Conservation (phyloP, 1,140 invertebrate species). For the Pantala flavescens region DNA sequence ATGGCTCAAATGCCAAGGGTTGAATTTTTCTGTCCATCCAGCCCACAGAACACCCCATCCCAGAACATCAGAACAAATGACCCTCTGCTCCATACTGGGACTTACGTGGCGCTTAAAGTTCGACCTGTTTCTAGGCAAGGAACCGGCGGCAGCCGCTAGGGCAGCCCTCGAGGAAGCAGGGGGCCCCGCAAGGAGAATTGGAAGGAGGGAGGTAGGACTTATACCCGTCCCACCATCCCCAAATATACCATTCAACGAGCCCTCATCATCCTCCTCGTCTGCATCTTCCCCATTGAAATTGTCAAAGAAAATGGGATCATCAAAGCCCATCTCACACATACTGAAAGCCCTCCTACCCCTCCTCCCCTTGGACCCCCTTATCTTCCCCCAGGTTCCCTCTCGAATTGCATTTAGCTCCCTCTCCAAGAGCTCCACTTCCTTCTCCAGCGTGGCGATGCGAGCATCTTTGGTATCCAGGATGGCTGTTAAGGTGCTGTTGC, state of each 20-base stretch:
- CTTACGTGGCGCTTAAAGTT: conserved; percentile 14
- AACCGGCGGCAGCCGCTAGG: conserved; percentile 12
- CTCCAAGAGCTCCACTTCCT: conserved; percentile 59
- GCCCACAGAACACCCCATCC: not conserved
- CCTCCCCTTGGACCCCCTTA: conserved; percentile 21
- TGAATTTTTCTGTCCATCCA: not conserved
- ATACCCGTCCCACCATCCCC: not conserved
- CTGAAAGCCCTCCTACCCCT: conserved; percentile 11
- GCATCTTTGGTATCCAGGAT: conserved; percentile 76
- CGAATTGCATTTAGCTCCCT: conserved; percentile 44
- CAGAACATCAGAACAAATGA: not conserved
- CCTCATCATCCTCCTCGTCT: not conserved
- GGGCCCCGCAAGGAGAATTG: conserved; percentile 27
- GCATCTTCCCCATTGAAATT: not conserved
- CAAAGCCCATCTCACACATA: not conserved
- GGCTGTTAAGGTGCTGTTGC: conserved; percentile 49
- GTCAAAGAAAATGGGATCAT: not conserved
- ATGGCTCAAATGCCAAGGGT: not conserved
- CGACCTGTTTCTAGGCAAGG: conserved; percentile 13
- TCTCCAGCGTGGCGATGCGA: conserved; percentile 71
- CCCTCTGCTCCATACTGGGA: not conserved
- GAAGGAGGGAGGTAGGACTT: conserved; percentile 22
- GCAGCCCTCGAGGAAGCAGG: conserved; percentile 28
- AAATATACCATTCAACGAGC: not conserved
- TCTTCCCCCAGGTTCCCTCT: conserved; percentile 34